Conservation (phyloP, 2,113 vertebrate species). For the Nerophis ophidion region DNA sequence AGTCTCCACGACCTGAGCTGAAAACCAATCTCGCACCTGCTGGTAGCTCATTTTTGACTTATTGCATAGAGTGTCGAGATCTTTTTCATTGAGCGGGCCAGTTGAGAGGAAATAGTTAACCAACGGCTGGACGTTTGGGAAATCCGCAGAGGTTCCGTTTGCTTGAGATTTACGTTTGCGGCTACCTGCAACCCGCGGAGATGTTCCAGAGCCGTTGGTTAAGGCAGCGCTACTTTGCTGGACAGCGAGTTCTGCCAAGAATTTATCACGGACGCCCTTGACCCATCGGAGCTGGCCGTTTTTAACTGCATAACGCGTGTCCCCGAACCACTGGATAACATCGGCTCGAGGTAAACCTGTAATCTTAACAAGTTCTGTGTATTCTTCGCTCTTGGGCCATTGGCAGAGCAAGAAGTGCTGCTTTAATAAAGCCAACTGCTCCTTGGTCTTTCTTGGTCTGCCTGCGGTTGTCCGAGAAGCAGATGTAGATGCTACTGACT, state of each 20-base stretch:
- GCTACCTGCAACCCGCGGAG: constrained; percentile 39
- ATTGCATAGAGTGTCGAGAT: constrained; percentile 72
- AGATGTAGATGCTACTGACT: constrained; percentile 55
- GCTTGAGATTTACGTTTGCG: constrained; percentile 64
- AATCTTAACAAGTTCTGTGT: constrained; percentile 77
- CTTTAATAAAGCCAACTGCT: constrained; percentile 83
- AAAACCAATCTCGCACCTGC: constrained; percentile 83
- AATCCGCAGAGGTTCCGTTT: constrained; percentile 39
- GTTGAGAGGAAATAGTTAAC: constrained; percentile 58
- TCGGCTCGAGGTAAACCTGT: constrained; percentile 83
- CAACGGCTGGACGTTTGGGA: constrained; percentile 59
- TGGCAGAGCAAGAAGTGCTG: constrained; percentile 82
- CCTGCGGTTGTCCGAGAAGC: constrained; percentile 70
- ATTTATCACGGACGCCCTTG: constrained; percentile 70
- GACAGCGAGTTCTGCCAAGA: constrained; percentile 66
- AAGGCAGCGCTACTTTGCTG: constrained; percentile 58
- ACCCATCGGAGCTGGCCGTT: constrained; percentile 88
- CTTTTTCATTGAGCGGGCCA: constrained; percentile 68
- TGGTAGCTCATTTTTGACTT: constrained; percentile 77
- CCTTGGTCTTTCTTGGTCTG: constrained; percentile 83
- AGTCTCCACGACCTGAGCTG: constrained; percentile 63
- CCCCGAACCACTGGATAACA: constrained; percentile 90
- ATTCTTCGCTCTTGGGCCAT: constrained; percentile 84
- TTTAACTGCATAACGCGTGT: constrained; percentile 87
- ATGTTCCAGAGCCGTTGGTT: constrained; percentile 36